Evolutionary conservation across 2,797 vertebrate genomes (phyloP), one percentile per base, ranked within the genome.

Genomic region (Helarctos malayanus): DNA sequence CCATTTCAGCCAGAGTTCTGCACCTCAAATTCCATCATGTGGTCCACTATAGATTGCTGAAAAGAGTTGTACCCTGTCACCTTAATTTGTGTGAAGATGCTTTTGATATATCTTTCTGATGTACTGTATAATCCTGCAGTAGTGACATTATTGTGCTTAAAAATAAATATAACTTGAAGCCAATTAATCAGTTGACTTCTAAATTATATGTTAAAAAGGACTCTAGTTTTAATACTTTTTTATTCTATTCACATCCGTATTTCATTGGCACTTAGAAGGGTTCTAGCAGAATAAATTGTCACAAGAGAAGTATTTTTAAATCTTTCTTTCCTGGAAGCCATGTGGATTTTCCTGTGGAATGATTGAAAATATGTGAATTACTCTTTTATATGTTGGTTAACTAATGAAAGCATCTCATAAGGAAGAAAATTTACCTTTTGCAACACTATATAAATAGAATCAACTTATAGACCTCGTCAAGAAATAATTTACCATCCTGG

Each of bases 151-250:
- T 49, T 84, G 45, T 61, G 52, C 29, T 94, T 91, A 89, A 96
- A 97, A 93, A 97, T 91, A 86, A 97, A 93, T 78, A 87, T 38
- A 49, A 76, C 10, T 3, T 93, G 38, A 85, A 95, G 73, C 52
- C 16, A 95, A 86, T 91, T 81, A 97, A 78, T 82, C 23, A 81
- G 63, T 83, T 89, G 45, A 80, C 5, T 89, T 94, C 68, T 94
- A 82, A 95, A 65, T 88, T 95, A 25, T 75, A 80, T 79, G 45
- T 69, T 85, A 54, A 92, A 96, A 90, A 35, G 13, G 13, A 92
- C 9, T 56, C 16, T 47, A 52, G 35, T 82, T 89, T 94, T 79
- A 68, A 68, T 86, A 93, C 2, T 79, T 80, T 76, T 23, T 23
- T 63, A 76, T 89, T 89, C 13, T 94, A 41, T 71, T 94, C 68